phyloP scores from a whole-genome alignment of 1,140 invertebrate genomes.

The Mamestra configurata region DNA sequence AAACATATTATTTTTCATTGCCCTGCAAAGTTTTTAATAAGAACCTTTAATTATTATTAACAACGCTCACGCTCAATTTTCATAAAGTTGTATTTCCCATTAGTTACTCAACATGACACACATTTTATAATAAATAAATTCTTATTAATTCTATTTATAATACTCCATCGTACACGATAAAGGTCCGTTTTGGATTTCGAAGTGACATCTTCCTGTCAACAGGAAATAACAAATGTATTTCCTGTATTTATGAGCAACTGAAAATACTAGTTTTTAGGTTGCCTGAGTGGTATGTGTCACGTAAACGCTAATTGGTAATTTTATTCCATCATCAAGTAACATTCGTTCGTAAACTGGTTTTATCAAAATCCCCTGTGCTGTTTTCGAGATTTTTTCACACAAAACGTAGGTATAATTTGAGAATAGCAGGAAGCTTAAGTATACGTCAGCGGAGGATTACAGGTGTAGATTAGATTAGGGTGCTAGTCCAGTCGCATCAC shows the following conservation, averaged over 20 bases:
- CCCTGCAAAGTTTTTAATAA: no score
- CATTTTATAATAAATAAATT: neutral
- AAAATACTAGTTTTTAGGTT: neutral
- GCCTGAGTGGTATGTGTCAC: neutral
- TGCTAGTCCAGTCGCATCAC: neutral
- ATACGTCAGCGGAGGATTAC: slow-evolving; percentile 11
- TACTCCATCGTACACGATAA: neutral
- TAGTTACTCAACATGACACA: neutral
- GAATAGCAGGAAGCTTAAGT: neutral
- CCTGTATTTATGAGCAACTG: slow-evolving; percentile 12
- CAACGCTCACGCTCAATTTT: no score
- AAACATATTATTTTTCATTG: no score
- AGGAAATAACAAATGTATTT: slow-evolving; percentile 26
- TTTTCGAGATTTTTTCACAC: no score
- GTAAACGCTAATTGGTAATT: neutral
- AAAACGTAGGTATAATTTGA: no score
- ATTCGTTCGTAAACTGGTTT: neutral
- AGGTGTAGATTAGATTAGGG: neutral
- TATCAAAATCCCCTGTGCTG: no score
- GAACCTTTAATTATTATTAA: no score
- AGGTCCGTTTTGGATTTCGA: neutral
- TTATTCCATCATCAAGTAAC: neutral
- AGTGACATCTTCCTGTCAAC: neutral
- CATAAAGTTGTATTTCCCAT: no score
- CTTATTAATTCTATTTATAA: slow-evolving; percentile 18